These are phyloP conservation scores for Coreoperca whiteheadi DNA, from an alignment of 2,113 vertebrate species.

Conservation along the genomic window DNA sequence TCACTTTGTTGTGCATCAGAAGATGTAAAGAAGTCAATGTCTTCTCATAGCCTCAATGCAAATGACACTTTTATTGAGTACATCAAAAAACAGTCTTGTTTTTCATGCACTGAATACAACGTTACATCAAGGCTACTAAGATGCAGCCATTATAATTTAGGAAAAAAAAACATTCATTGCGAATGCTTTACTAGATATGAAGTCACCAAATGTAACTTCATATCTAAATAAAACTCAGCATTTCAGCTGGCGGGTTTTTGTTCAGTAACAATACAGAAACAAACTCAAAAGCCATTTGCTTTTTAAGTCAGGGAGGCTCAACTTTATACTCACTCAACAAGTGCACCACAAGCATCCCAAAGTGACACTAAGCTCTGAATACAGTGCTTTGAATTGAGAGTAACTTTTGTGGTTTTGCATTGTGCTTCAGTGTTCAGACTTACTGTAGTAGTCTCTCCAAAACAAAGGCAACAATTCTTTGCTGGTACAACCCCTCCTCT, in stretches of 20 bases:
- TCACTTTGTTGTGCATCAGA: conserved; percentile 3
- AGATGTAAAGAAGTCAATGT: neutral
- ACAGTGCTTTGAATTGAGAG: conserved; percentile 42
- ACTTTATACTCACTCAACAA: conserved; percentile 44
- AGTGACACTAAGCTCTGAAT: conserved; percentile 37
- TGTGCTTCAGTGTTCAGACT: conserved; percentile 56
- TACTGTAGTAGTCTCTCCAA: conserved; percentile 66
- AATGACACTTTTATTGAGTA: conserved; percentile 22
- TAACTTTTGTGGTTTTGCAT: conserved; percentile 58
- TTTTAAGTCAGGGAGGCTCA: neutral
- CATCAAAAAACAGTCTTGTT: conserved; percentile 10
- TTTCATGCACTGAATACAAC: neutral
- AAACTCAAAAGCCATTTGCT: conserved; percentile 32
- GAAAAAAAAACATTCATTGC: neutral
- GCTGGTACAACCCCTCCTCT: conserved; percentile 56
- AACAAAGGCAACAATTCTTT: conserved; percentile 71
- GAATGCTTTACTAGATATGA: neutral
- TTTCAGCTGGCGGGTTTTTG: conserved; percentile 8
- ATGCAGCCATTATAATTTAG: neutral
- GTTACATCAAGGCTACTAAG: neutral
- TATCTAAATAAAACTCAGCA: conserved; percentile 19
- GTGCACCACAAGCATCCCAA: conserved; percentile 37
- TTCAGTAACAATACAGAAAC: conserved; percentile 2
- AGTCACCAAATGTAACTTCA: neutral
- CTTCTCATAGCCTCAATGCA: neutral